A percentile compares a stretch with the other conserved stretches of the same genome.
Conservation (phyloP, 1,140 invertebrate species). For the Phymorhynchus buccinoides region DNA sequence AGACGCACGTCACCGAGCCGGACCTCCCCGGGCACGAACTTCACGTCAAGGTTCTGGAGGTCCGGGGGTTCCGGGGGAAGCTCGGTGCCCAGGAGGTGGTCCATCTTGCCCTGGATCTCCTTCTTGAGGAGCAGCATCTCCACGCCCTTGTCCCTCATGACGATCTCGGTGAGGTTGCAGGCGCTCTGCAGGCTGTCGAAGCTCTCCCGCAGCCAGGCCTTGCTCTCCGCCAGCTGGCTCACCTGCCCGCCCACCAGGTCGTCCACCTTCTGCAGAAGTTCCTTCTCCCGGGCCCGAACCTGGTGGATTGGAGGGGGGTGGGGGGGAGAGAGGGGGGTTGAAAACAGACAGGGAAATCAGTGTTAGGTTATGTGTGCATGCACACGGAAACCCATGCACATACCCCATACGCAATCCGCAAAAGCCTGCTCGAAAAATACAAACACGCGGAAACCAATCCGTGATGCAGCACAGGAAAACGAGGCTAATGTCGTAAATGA, state of each 20-base stretch:
- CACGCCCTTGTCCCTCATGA: conserved; percentile 70
- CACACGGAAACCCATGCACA: too few species aligned
- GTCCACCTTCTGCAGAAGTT: conserved; percentile 66
- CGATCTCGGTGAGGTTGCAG: conserved; percentile 70
- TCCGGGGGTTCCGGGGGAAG: conserved; percentile 55
- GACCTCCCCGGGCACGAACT: conserved; percentile 65
- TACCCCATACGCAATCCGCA: too few species aligned
- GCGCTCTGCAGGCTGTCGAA: conserved; percentile 69
- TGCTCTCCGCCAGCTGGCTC: conserved; percentile 64
- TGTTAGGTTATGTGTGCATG: too few species aligned
- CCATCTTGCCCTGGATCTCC: conserved; percentile 69
- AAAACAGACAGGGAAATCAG: too few species aligned
- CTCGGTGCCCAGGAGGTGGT: conserved; percentile 53
- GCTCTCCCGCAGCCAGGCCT: conserved; percentile 66
- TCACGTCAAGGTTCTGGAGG: conserved; percentile 50
- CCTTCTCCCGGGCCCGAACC: conserved; percentile 65
- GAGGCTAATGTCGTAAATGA: too few species aligned
- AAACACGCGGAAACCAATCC: too few species aligned
- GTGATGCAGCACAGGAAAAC: too few species aligned
- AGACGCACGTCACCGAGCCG: conserved; percentile 56
- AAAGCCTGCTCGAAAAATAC: too few species aligned
- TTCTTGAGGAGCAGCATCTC: conserved; percentile 72
- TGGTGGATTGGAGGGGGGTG: too few species aligned
- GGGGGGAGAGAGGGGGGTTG: too few species aligned
- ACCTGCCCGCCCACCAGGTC: conserved; percentile 61